A percentile compares a stretch with the other conserved stretches of the same genome.
Conservation (phyloP, 2,888 invertebrate genomes). For the Agrypnus murinus region DNA sequence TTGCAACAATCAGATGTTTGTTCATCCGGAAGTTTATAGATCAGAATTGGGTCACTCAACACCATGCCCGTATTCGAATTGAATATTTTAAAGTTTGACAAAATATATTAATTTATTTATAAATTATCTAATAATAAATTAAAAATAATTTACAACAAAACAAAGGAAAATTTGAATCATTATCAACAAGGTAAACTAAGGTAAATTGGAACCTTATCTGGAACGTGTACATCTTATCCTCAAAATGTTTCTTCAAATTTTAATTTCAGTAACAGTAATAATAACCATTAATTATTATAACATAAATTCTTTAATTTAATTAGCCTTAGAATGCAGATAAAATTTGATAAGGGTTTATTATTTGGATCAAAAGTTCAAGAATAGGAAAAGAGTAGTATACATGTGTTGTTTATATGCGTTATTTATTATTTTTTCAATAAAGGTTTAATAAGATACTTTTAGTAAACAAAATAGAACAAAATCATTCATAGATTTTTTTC, state of each 20-base stretch:
- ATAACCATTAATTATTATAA: conserved; percentile 5
- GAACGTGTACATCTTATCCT: no score
- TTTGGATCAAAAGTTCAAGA: conserved; percentile 60
- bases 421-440: no score
- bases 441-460: no score
- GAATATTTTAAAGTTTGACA: neutral
- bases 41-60: conserved; percentile 58
- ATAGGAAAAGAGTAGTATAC: conserved; percentile 45
- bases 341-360: conserved; percentile 36
- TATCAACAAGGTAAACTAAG: conserved; percentile 52
- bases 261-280: neutral
- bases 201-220: conserved; percentile 40
- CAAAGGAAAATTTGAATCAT: neutral
- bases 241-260: neutral
- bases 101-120: no score
- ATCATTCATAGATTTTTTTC: no score
- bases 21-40: conserved; percentile 55
- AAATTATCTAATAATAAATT: no score
- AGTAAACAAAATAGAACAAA: no score
- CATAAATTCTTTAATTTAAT: conserved; percentile 28
- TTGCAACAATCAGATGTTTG: conserved; percentile 40
- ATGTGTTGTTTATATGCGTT: conserved; percentile 11
- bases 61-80: conserved; percentile 50
- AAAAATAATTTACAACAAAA: no score
- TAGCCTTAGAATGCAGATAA: conserved; percentile 35